Percentiles rank a stretch among this genome's conserved stretches.
Conservation (phyloP, 2,888 invertebrate genomes). For the Chrysina gloriosa region DNA sequence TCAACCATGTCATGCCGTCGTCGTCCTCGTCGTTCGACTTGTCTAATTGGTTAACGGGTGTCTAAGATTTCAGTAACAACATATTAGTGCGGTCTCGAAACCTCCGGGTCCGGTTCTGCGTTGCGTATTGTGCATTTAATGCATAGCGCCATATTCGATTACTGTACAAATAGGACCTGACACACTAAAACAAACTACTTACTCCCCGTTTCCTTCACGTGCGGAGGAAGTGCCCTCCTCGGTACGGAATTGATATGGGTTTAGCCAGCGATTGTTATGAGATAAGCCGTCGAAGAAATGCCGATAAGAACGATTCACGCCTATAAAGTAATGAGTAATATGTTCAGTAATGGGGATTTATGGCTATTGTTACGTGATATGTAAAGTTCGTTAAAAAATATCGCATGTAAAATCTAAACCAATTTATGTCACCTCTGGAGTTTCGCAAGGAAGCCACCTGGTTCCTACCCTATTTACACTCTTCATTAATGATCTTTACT, state of each 20-base stretch:
- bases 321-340: no score
- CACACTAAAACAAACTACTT: conserved; percentile 35
- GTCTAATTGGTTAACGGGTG: conserved; percentile 35
- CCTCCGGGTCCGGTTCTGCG: neutral
- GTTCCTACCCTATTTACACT: no score
- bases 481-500: no score
- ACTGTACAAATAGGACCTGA: conserved; percentile 17
- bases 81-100: neutral
- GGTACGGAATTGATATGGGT: conserved; percentile 18
- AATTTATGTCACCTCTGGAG: no score
- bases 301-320: no score
- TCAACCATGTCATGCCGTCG: conserved; percentile 34
- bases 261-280: no score
- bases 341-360: no score
- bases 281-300: no score
- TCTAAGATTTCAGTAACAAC: conserved; percentile 30
- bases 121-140: conserved; percentile 6
- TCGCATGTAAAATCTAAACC: no score
- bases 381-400: no score
- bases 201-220: conserved; percentile 21
- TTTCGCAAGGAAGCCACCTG: no score
- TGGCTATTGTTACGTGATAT: no score
- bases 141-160: conserved; percentile 34
- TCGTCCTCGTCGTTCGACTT: conserved; percentile 2
- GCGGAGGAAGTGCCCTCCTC: conserved; percentile 1